Conservation (phyloP, 1,140 invertebrate genomes). For the Limonius californicus region DNA sequence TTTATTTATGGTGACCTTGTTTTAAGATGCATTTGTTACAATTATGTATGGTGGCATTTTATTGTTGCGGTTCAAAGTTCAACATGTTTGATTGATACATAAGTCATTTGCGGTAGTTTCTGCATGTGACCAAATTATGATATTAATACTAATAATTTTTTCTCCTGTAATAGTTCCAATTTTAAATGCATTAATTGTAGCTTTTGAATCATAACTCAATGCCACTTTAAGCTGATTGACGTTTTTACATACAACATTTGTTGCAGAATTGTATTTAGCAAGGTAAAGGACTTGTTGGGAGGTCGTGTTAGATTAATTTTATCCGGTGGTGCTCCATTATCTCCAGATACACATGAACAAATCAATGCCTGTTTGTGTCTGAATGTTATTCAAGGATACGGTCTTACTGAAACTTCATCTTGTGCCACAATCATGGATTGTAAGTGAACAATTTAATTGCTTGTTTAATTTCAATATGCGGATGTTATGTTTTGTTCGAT, state of each 20-base stretch:
- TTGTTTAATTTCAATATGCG: not conserved
- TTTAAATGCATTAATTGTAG: too few relatives aligned
- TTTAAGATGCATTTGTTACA: constrained; percentile 10
- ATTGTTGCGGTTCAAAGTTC: not conserved
- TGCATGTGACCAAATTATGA: too few relatives aligned
- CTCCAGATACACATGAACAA: constrained; percentile 93
- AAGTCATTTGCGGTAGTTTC: too few relatives aligned
- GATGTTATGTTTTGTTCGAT: too few relatives aligned
- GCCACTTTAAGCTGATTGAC: constrained; percentile 29
- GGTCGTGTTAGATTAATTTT: constrained; percentile 83
- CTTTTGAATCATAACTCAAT: too few relatives aligned
- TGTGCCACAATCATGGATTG: constrained; percentile 86
- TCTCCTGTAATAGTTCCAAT: too few relatives aligned
- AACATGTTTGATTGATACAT: constrained; percentile 17
- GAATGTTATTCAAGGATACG: constrained; percentile 91
- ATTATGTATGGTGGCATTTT: too few relatives aligned
- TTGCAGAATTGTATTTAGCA: constrained; percentile 69
- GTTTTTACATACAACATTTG: too few relatives aligned
- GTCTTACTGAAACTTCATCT: constrained; percentile 94
- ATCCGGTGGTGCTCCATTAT: constrained; percentile 90
- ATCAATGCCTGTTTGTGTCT: constrained; percentile 91
- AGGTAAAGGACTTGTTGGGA: constrained; percentile 78
- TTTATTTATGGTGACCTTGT: constrained; percentile 7
- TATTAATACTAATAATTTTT: not conserved
- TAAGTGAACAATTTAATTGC: constrained; percentile 48